phyloP scores from a whole-genome alignment of 2,797 vertebrate species.

The Pampus argenteus region DNA sequence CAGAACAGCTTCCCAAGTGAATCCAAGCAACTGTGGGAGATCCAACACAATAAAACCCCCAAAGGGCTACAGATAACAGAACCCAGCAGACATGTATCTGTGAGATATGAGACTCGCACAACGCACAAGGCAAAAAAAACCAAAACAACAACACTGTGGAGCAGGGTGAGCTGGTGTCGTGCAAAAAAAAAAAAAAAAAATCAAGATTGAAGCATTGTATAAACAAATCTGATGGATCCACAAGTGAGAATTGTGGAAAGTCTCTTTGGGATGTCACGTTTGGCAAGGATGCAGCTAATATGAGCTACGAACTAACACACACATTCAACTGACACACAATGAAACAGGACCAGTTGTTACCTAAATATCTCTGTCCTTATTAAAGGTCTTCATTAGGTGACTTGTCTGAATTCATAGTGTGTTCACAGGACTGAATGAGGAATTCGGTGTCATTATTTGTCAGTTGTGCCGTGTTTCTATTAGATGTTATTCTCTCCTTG shows the following conservation, averaged over 20 bases:
- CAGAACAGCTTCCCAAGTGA: not conserved
- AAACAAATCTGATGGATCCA: not conserved
- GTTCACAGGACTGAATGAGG: not conserved
- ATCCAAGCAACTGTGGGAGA: not conserved
- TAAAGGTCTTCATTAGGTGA: slow-evolving; percentile 5
- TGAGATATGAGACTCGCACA: slow-evolving; percentile 13
- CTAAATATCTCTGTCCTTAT: slow-evolving; percentile 11
- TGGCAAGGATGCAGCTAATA: not conserved
- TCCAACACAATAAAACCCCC: slow-evolving; percentile 22
- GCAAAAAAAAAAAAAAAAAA: slow-evolving; percentile 17
- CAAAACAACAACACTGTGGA: slow-evolving; percentile 4
- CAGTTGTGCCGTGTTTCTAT: not conserved
- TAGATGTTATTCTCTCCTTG: slow-evolving; percentile 9
- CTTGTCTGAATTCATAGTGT: slow-evolving; percentile 7
- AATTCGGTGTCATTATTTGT: not conserved
- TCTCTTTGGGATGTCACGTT: not conserved
- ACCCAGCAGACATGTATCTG: slow-evolving; percentile 15
- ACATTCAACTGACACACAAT: not conserved
- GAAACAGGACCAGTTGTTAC: not conserved
- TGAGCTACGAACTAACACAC: not conserved
- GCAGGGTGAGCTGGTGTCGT: slow-evolving; percentile 5
- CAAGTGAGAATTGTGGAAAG: slow-evolving; percentile 1
- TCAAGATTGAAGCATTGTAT: slow-evolving; percentile 5
- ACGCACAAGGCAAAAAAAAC: slow-evolving; percentile 15
- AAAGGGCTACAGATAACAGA: slow-evolving; percentile 9